Base-by-base conservation (phyloP, 35 echinoderm and acorn worm species). In the Anneissia japonica region DNA sequence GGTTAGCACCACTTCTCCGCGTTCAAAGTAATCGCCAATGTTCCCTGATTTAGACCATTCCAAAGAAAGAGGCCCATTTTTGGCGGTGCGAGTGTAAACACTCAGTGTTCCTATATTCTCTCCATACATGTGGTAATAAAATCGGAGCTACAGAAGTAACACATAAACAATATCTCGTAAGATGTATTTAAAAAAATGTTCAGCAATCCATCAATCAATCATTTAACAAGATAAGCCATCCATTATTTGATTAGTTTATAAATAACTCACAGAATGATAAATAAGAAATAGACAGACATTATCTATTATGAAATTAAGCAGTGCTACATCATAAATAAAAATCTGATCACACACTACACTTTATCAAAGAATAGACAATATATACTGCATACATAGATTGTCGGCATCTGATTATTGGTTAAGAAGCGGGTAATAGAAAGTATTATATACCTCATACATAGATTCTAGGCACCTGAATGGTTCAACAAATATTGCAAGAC, bases 11-110 rank as follows among this genome's bases (percentile, higher is more conserved):
- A 97, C 72, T 26, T 92, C 87, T 32, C 87, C 95, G 26, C 91
- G 83, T 77, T 93, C 95, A 64, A 83, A 93, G 74, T 73, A 98
- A 75, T 98, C 95, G 28, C 95, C 95, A 74, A 93, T 41, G 40
- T 93, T 83, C 4, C 75, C 37, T 13, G 35, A 41, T 21, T 83
- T 51, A 19, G 79, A 89, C 89, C 89, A 94, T 31, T 86, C 30
- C 2, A 75, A 10, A 0, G 89, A 89, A 46, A 90, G 79, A 0
- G 39, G 85, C 14, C 96, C 96, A 39, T 94, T 94, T 31, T 92
- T 81, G 31, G 75, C 75, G 0, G 83, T 91, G 21, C 89, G 77
- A 0, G 89, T 91, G 83, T 91, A 91, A 14, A 91, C 83, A 10
- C 10, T 41, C 7, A 91, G 41, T 3, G 31, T 74, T 21, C 82